Evolutionary conservation across 2,888 invertebrate genomes (phyloP), one percentile per base, ranked within the genome.

Genomic region (Cephus rjabovi): DNA sequence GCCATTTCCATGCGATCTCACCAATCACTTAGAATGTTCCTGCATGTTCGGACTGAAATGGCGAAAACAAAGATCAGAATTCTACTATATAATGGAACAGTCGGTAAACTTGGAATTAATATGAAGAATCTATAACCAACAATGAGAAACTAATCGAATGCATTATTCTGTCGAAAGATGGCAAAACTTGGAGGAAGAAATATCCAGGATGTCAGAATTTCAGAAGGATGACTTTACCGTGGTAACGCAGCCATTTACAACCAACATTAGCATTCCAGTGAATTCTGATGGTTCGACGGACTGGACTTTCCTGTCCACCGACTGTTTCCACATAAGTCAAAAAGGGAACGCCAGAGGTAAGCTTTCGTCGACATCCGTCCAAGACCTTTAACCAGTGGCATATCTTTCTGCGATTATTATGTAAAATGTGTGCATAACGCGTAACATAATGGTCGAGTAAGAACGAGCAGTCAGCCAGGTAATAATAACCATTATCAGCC

Each of bases 321-420:
- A 95, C 86, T 95, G 95, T 87, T 95, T 95, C 83, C 95, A 95
- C 86, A 89, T 94, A 11, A 94, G 94, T 82, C 95, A 95, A 86
- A 94, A 93, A 83, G 92, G 92, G 30, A 93, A 94, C 81, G 94
- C 94, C 3, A 87, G 90, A 89, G 92, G 94, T 94, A 90, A 91
- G 89, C 85, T 73, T 23, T 35, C 9, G 23, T 56, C 6, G 1
- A 31, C 31, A 6, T 56, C 23, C 56, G 9, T 56, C 56, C 56
- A 1, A 56, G 71, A 33, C 71, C 31, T 71, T 71, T 31, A 71
- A 9, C 15, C 71, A 31, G 71, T 12, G 34, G 1, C 71, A 1
- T 31, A 71, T 1, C 12, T 71, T 34, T 71, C 71, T 34, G 0
- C 11, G 12, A 71, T 34, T 23, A 31, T 71, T 71, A 71, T 71